phyloP scores from a whole-genome alignment of 2,888 invertebrate species.

The Cheilosia pagana region DNA sequence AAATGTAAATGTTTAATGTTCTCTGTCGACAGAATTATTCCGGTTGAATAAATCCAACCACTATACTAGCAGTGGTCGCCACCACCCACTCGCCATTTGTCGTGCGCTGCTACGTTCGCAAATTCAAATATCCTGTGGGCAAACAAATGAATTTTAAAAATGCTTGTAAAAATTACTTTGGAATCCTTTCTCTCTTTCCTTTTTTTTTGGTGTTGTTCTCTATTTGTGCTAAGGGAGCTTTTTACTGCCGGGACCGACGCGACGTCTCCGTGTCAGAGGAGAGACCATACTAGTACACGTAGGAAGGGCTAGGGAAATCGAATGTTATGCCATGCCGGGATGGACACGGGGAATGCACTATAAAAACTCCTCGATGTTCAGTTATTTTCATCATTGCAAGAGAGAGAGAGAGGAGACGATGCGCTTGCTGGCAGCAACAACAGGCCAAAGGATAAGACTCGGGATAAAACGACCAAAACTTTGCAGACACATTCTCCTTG shows the following conservation, averaged over 20 bases:
- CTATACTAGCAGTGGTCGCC: conserved; percentile 25
- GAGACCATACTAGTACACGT: neutral
- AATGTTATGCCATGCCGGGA: conserved; percentile 59
- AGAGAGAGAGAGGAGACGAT: neutral
- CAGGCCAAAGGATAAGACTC: conserved; percentile 25
- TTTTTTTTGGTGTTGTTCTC: neutral
- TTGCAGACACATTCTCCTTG: conserved; percentile 73
- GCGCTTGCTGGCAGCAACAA: conserved; percentile 17
- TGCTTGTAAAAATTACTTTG: conserved; percentile 74
- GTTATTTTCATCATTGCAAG: conserved; percentile 50
- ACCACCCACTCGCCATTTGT: conserved; percentile 8
- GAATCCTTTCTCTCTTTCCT: too few species aligned
- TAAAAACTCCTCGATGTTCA: conserved; percentile 59
- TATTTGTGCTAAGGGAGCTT: conserved; percentile 41
- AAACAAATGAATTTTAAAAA: conserved; percentile 75
- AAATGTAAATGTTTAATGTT: conserved; percentile 75
- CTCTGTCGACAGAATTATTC: conserved; percentile 75
- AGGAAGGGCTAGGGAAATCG: conserved; percentile 8
- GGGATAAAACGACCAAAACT: conserved; percentile 60
- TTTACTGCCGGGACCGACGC: conserved; percentile 63
- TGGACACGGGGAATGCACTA: conserved; percentile 59
- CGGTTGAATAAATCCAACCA: conserved; percentile 73
- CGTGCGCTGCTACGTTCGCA: conserved; percentile 50
- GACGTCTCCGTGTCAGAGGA: neutral
- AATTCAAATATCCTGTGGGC: conserved; percentile 75